phyloP scores from a whole-genome alignment of 2,888 invertebrate genomes.

The Osmoderma eremita region DNA sequence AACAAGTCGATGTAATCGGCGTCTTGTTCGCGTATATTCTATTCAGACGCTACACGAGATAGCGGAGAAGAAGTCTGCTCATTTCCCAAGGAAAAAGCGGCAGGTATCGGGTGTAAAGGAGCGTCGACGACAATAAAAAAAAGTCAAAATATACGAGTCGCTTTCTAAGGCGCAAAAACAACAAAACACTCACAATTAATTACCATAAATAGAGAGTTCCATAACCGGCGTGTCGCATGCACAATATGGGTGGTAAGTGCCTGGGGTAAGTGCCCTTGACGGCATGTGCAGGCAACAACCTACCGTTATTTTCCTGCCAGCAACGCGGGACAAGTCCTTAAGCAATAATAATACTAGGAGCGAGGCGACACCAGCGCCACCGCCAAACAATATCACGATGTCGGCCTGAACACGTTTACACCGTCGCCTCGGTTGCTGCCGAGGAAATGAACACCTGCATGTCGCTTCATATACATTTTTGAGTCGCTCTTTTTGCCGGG shows the following conservation, averaged over 20 bases:
- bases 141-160: slow-evolving; percentile 18
- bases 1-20: slow-evolving; percentile 5
- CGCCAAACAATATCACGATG: slow-evolving; percentile 6
- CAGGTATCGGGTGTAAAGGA: neutral
- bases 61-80: neutral
- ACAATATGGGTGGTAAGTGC: slow-evolving; percentile 46
- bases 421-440: neutral
- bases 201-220: slow-evolving; percentile 48
- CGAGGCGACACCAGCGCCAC: neutral
- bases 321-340: neutral
- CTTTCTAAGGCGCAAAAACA: slow-evolving; percentile 24
- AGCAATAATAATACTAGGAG: slow-evolving; percentile 21
- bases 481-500: slow-evolving; percentile 7
- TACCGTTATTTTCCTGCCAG: slow-evolving; percentile 31
- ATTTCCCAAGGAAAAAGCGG: slow-evolving; percentile 5
- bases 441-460: slow-evolving; percentile 24
- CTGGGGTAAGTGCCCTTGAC: slow-evolving; percentile 49
- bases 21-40: neutral
- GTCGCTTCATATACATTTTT: slow-evolving; percentile 13
- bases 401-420: slow-evolving; percentile 23
- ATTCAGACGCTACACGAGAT: neutral
- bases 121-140: slow-evolving; percentile 7
- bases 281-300: slow-evolving; percentile 44
- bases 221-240: slow-evolving; percentile 47
- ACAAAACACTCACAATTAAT: slow-evolving; percentile 45